Base-by-base conservation (phyloP, 2,888 invertebrate species). In the Endotricha flammealis region DNA sequence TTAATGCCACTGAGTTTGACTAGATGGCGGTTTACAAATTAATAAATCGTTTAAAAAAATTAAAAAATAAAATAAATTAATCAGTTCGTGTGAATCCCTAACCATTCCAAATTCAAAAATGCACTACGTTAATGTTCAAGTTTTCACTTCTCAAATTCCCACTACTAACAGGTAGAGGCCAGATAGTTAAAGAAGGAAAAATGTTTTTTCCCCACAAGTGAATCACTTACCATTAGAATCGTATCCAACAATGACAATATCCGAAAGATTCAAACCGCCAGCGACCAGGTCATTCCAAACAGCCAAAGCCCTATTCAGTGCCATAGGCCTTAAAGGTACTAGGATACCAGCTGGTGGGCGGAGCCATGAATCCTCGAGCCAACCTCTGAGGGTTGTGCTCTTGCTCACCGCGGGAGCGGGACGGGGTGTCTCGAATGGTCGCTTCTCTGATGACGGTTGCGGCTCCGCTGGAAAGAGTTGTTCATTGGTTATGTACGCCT, bases 281-380 rank as follows among this genome's bases (percentile, higher is more conserved):
- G 51, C 57, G 0, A 64, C 71, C 39, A 87, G 46, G 32, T 85
- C 82, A 13, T 69, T 73, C 81, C 87, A 87, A 0, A 83, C 76
- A 0, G 80, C 81, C 25, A 81, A 39, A 0, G 85, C 83, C 3
- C 83, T 55, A 27, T 58, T 67, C 41, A 87, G 39, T 0, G 86
- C 86, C 25, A 59, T 48, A 0, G 81, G 74, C 32, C 86, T 43
- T n/a, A 86, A 31, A 0, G 87, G 85, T 35, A 87, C 85, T 44
- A 87, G 71, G 45, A 87, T 55, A 0, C 79, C 87, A 1, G 80
- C 74, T 0, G 87, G 87, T 0, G 81, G 71, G 0, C 87, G 59
- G 0, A 82, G 63, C 78, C 83, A 87, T 0, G 76, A 58, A 66
- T 87, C 87, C 40, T 85, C 77, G 0, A 88, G 53, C 78, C 86